A percentile compares a stretch with the other conserved stretches of the same genome.
These are phyloP conservation scores for Leptatherina wallacei DNA, from an alignment of 2,797 vertebrate genomes.

Conservation along the genomic window DNA sequence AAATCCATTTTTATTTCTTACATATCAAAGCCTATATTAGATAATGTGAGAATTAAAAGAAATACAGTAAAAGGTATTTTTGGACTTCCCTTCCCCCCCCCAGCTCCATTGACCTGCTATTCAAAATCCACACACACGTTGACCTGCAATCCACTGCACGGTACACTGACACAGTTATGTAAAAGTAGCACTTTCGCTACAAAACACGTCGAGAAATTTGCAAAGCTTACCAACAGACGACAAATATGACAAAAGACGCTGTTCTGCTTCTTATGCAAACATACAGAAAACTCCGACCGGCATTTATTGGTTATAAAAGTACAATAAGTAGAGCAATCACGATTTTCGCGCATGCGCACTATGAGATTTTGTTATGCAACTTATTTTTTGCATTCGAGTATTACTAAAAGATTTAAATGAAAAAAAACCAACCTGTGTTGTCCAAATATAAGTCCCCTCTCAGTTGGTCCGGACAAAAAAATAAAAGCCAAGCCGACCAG, in stretches of 20 bases:
- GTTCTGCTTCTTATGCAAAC: accelerated
- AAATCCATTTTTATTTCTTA: neutral
- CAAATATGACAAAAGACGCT: neutral
- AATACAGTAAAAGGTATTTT: neutral
- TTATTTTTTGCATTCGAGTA: constrained; percentile 42
- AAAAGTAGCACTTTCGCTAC: constrained; percentile 59
- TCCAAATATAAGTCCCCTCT: neutral
- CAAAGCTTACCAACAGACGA: accelerated
- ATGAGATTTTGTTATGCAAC: constrained; percentile 67
- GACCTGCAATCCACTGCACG: constrained; percentile 81
- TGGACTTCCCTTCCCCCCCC: constrained; percentile 40
- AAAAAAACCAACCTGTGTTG: constrained; percentile 63
- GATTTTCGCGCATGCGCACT: constrained; percentile 74
- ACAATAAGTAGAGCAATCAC: constrained; percentile 54
- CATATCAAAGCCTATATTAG: accelerated
- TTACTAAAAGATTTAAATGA: neutral
- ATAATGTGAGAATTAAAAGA: neutral
- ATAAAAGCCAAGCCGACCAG: neutral
- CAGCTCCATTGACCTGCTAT: constrained; percentile 74
- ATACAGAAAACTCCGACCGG: neutral
- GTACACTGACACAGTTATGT: constrained; percentile 86
- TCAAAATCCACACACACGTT: constrained; percentile 76
- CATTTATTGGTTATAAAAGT: constrained; percentile 40
- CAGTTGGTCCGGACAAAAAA: neutral
- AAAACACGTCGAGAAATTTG: neutral